Evolutionary conservation across 2,888 invertebrate genomes (phyloP).

Genomic region (Alitta virens): DNA sequence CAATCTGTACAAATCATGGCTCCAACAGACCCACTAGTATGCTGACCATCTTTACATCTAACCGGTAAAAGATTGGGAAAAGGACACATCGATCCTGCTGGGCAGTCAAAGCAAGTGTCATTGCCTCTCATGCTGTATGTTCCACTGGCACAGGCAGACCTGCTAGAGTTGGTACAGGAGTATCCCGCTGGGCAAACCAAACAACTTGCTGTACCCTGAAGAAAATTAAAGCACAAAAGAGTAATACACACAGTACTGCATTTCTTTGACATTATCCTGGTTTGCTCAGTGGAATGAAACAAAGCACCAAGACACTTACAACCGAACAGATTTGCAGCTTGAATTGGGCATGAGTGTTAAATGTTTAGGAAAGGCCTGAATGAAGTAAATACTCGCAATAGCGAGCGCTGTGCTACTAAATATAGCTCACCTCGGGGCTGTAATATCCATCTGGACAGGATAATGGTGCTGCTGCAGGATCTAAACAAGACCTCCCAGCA

Average conservation of each 20-base stretch:
- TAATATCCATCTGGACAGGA: constrained; percentile 29
- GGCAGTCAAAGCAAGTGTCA: constrained; percentile 23
- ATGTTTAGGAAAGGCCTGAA: too few relatives aligned
- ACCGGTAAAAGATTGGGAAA: constrained; percentile 35
- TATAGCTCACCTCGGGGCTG: constrained; percentile 7
- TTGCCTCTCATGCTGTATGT: constrained; percentile 32
- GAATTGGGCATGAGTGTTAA: too few relatives aligned
- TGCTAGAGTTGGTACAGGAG: constrained; percentile 32
- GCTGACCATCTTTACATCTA: constrained; percentile 38
- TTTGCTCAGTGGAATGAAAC: too few relatives aligned
- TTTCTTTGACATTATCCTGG: too few relatives aligned
- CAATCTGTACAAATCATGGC: constrained; percentile 39
- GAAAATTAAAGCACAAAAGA: too few relatives aligned
- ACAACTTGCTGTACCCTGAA: constrained; percentile 11
- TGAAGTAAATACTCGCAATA: too few relatives aligned
- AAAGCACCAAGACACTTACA: too few relatives aligned
- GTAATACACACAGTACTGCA: too few relatives aligned
- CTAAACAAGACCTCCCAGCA: constrained; percentile 27
- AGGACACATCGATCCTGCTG: constrained; percentile 27
- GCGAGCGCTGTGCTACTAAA: too few relatives aligned
- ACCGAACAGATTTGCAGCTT: too few relatives aligned
- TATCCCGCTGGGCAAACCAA: constrained; percentile 40
- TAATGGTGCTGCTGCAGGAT: constrained; percentile 17
- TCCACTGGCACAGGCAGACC: constrained; percentile 31
- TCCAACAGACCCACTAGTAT: constrained; percentile 34